Base-by-base conservation (phyloP, 2,888 invertebrate genomes). In the Epinotia ramella region DNA sequence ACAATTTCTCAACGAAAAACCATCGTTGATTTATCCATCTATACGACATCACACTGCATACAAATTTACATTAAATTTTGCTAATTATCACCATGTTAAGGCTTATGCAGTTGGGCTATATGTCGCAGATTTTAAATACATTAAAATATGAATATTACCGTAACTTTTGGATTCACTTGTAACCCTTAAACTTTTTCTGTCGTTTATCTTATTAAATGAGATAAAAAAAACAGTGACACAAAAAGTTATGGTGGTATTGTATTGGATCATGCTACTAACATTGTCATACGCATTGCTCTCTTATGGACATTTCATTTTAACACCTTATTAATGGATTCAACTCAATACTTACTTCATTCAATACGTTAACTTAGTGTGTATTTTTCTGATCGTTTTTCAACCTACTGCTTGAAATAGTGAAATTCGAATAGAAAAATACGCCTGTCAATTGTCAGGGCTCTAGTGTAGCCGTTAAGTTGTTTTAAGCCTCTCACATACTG, bases 231-330 rank as follows among this genome's bases (percentile, higher is more conserved):
- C 28, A 67, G 62, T 72, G 56, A 71, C 56, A 67, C 44, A 67
- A 13, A 49, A 60, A 67, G 28, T 53, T 56, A 67, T 57, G 76
- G 62, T 63, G 63, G 5, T 46, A 33, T 76, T 71, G 62, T 9
- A 13, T n/a, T 13, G 16, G 13, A 56, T 44, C n/a, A 13, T 33
- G 18, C 12, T 68, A 40, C 65, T 59, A 60, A 33, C 59, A 46
- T 53, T 57, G 13, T 72, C 62, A 67, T 63, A 67, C 44, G 46
- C 28, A 72, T 71, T 82, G 87, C 87, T 87, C 87, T 87, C 88
- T 87, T 79, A 78, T 73, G 77, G 77, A 80, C 77, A 70, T 79
- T 81, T 81, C 73, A 76, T 76, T 73, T 77, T 56, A 46, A 64
- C 57, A 46, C 66, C 73, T 73, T 73, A 53, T 73, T 76, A 76